phyloP scores from a whole-genome alignment of 2,888 invertebrate species.

The Biston betularia region DNA sequence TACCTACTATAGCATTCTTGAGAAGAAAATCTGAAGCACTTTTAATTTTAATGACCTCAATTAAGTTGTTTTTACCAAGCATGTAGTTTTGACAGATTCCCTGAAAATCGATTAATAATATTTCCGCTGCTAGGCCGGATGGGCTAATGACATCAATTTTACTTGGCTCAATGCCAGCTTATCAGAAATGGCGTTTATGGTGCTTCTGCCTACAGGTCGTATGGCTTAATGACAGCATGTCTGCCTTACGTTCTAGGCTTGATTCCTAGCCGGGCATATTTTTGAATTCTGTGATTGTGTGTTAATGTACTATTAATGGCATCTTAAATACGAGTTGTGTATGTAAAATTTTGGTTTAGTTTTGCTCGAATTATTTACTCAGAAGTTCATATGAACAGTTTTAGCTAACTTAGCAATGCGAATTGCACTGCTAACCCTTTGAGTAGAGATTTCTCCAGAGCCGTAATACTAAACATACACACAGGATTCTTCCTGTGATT shows the following conservation, averaged over 20 bases:
- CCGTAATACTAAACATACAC: neutral
- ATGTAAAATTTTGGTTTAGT: neutral
- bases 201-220: too few relatives aligned
- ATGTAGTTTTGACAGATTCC: conserved; percentile 25
- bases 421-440: too few relatives aligned
- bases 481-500: neutral
- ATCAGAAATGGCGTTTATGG: conserved; percentile 34
- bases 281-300: too few relatives aligned
- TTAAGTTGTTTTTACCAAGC: conserved; percentile 2
- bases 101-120: conserved; percentile 34
- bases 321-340: too few relatives aligned
- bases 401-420: too few relatives aligned
- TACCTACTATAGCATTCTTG: neutral
- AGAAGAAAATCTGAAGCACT: neutral
- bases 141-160: conserved; percentile 41
- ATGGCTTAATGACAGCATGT: too few relatives aligned
- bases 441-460: too few relatives aligned
- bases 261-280: too few relatives aligned
- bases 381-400: too few relatives aligned
- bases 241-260: too few relatives aligned
- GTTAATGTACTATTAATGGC: too few relatives aligned
- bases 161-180: conserved; percentile 49
- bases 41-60: neutral
- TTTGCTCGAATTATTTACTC: too few relatives aligned
- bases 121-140: conserved; percentile 36